Base-by-base conservation (phyloP, 2,888 invertebrate species). In the Diarsia rubi region DNA sequence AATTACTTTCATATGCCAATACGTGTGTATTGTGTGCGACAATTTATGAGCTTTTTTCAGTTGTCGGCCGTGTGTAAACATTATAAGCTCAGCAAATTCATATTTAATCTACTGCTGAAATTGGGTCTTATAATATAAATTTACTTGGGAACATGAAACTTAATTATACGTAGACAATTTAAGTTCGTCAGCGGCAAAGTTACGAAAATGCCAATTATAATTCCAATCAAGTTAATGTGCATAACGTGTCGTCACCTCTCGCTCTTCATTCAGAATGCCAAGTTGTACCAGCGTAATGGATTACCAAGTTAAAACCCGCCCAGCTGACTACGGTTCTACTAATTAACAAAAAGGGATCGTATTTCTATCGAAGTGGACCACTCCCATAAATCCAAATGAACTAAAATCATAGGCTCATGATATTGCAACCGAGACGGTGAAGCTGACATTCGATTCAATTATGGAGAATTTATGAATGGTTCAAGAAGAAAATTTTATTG, bases 381-480 rank as follows among this genome's bases (percentile, higher is more conserved):
- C 79, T 62, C 75, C 79, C 85, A 90, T 91, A 92, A 93, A 93
- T 93, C 89, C 85, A 88, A 90, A 91, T 89, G 91, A 92, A 91
- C 90, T 91, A 90, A 92, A 93, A 91, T 93, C 91, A 90, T 91
- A 90, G 92, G 91, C 91, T 91, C 89, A 89, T 90, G 90, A 93
- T 91, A 93, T 91, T 90, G 91, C 92, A 91, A 87, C 89, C 81
- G 83, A 89, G 90, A 90, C 89, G 90, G 90, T 91, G 90, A 91
- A 85, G 86, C 90, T 92, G 94, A 92, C 94, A 91, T 92, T 92
- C 91, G 87, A 95, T 94, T 94, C 94, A 94, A 95, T 95, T 95
- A 95, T 93, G 89, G 92, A 93, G 89, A 95, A 94, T 94, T 95
- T 95, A 95, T 93, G 93, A 94, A 94, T 91, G 92, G 91, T 87